Percentiles rank a stretch among this genome's conserved stretches.
These are phyloP conservation scores for Chromis chromis DNA, from an alignment of 2,797 vertebrate genomes.

Conservation along the genomic window DNA sequence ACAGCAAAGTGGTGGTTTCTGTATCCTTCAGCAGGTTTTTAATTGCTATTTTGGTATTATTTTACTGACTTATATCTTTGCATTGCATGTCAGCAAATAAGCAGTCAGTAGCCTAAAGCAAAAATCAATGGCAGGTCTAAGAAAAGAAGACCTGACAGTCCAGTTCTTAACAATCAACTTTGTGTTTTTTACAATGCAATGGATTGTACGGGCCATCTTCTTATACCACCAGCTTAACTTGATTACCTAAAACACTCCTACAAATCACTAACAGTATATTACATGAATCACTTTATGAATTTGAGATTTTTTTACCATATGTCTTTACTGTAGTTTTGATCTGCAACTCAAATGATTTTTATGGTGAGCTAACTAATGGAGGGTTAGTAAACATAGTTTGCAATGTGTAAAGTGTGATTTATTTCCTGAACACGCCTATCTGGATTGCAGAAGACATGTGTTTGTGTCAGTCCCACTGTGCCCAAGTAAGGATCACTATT, in stretches of 20 bases:
- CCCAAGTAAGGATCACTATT: background rate
- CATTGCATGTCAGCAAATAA: background rate
- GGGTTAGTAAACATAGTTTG: background rate
- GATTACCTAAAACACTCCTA: too few species aligned
- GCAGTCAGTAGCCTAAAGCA: background rate
- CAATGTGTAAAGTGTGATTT: background rate
- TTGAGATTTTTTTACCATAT: background rate
- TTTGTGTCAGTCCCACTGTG: constrained; percentile 6
- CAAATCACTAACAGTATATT: too few species aligned
- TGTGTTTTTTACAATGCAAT: background rate
- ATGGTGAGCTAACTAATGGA: background rate
- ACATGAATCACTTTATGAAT: background rate
- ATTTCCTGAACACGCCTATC: background rate
- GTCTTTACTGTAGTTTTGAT: background rate
- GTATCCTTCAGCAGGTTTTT: background rate
- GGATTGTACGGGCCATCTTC: too few species aligned
- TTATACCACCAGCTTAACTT: too few species aligned
- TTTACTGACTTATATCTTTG: background rate
- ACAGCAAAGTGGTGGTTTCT: background rate
- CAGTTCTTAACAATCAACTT: background rate
- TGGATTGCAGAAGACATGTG: background rate
- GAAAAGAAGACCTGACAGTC: background rate
- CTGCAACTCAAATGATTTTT: background rate
- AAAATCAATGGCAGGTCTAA: background rate
- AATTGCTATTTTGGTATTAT: background rate